These are phyloP conservation scores for Melangyna quadrimaculata DNA, from an alignment of 2,888 invertebrate genomes.

Conservation along the genomic window DNA sequence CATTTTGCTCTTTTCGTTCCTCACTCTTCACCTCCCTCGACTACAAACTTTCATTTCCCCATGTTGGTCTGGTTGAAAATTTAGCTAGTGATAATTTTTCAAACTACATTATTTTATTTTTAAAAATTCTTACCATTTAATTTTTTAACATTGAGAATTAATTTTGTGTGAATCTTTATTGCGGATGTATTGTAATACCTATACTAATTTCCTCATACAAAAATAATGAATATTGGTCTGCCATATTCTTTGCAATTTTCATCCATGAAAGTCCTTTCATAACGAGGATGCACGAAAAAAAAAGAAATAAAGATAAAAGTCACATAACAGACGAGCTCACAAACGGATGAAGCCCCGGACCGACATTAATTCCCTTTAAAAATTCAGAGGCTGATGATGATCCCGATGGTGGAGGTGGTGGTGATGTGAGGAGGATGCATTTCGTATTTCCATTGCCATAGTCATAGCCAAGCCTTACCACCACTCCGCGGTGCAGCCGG, in stretches of 20 bases:
- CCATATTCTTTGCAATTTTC: slow-evolving; percentile 11
- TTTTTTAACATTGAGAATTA: too few relatives aligned
- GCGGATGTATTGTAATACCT: neutral
- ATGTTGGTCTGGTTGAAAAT: too few relatives aligned
- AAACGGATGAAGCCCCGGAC: slow-evolving; percentile 24
- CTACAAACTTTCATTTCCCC: too few relatives aligned
- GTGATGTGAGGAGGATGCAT: neutral
- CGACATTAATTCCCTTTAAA: slow-evolving; percentile 39
- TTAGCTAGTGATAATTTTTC: too few relatives aligned
- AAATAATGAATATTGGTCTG: neutral
- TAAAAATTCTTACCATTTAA: too few relatives aligned
- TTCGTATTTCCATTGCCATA: neutral
- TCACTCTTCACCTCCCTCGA: too few relatives aligned
- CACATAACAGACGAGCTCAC: neutral
- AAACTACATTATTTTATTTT: too few relatives aligned
- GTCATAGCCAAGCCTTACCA: neutral
- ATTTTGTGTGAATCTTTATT: neutral
- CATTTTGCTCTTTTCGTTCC: too few relatives aligned
- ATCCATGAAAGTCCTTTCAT: slow-evolving; percentile 19
- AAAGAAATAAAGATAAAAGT: slow-evolving; percentile 13
- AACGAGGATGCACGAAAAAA: slow-evolving; percentile 8
- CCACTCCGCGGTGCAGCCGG: too few relatives aligned
- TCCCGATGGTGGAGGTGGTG: slow-evolving; percentile 6
- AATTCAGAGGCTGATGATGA: slow-evolving; percentile 34
- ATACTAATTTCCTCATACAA: neutral